Conservation (phyloP, 1,140 invertebrate species). For the Drosophila obscura region DNA sequence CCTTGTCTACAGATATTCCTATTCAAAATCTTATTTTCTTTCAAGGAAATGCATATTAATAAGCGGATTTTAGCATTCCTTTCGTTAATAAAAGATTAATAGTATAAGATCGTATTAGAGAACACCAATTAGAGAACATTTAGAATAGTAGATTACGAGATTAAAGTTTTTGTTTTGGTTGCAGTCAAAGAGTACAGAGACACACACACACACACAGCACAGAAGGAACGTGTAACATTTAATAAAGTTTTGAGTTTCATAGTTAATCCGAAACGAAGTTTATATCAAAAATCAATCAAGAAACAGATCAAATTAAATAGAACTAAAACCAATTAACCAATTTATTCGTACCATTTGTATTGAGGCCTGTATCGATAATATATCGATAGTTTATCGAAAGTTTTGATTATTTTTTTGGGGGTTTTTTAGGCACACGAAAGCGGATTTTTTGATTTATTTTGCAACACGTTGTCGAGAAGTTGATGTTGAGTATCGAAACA, state of each 20-base stretch:
- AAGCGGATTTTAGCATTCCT: too few relatives aligned
- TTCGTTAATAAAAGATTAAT: background rate
- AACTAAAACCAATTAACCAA: conserved; percentile 66
- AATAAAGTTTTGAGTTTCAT: conserved; percentile 34
- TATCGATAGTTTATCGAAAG: conserved; percentile 22
- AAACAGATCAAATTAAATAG: conserved; percentile 55
- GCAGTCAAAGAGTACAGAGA: conserved; percentile 46
- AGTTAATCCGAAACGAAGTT: conserved; percentile 42
- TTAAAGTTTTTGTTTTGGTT: conserved; percentile 15
- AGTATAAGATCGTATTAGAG: conserved; percentile 1
- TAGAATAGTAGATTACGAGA: conserved; percentile 31
- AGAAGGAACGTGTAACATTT: conserved; percentile 63
- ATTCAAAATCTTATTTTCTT: too few relatives aligned
- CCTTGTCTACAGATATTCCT: conserved; percentile 5
- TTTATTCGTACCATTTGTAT: conserved; percentile 83
- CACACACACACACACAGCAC: conserved; percentile 35
- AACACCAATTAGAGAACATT: conserved; percentile 38
- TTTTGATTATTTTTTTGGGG: conserved; percentile 17
- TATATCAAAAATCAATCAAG: conserved; percentile 42
- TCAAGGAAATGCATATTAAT: too few relatives aligned
- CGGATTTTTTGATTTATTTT: conserved; percentile 37
- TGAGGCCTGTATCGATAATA: conserved; percentile 70
- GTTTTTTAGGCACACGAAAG: conserved; percentile 58
- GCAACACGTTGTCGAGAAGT: conserved; percentile 62
- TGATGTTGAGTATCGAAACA: conserved; percentile 72